Conservation (phyloP, 2,113 vertebrate genomes). For the Vidua chalybeata region DNA sequence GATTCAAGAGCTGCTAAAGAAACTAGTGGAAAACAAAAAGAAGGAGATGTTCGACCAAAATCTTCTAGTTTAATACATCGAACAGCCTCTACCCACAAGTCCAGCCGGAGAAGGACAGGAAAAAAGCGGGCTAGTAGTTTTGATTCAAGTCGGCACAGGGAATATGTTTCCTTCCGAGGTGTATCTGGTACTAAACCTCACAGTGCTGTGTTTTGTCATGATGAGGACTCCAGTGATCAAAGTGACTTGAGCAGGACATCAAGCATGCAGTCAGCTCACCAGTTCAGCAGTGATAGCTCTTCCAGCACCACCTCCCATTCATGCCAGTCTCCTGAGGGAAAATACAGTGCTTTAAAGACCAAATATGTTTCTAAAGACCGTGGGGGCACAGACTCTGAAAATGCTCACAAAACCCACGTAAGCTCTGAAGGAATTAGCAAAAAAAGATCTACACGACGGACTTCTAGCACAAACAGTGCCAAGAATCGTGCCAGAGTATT, state of each 20-base stretch:
- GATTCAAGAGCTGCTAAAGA: slow-evolving; percentile 75
- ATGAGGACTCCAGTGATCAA: slow-evolving; percentile 95
- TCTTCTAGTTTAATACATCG: slow-evolving; percentile 84
- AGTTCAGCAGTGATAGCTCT: slow-evolving; percentile 93
- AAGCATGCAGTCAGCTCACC: slow-evolving; percentile 90
- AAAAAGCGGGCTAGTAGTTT: slow-evolving; percentile 98
- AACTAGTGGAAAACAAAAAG: slow-evolving; percentile 74
- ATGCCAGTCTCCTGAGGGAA: slow-evolving; percentile 90
- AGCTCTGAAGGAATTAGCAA: slow-evolving; percentile 76
- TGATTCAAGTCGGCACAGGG: slow-evolving; percentile 92
- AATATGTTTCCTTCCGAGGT: slow-evolving; percentile 85
- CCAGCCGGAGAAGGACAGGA: slow-evolving; percentile 83
- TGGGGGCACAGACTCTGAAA: slow-evolving; percentile 69
- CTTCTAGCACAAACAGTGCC: slow-evolving; percentile 86
- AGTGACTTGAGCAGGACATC: slow-evolving; percentile 95
- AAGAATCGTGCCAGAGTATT: slow-evolving; percentile 92
- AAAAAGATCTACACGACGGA: slow-evolving; percentile 83
- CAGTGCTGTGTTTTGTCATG: slow-evolving; percentile 86
- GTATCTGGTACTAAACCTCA: slow-evolving; percentile 87
- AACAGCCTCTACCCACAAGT: slow-evolving; percentile 78
- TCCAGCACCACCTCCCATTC: slow-evolving; percentile 91
- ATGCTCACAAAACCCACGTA: slow-evolving; percentile 66
- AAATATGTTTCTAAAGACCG: slow-evolving; percentile 78
- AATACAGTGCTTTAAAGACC: slow-evolving; percentile 82
- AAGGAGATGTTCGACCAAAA: slow-evolving; percentile 80